phyloP scores from a whole-genome alignment of 2,888 invertebrate genomes.

The Orchesellides sinensis region DNA sequence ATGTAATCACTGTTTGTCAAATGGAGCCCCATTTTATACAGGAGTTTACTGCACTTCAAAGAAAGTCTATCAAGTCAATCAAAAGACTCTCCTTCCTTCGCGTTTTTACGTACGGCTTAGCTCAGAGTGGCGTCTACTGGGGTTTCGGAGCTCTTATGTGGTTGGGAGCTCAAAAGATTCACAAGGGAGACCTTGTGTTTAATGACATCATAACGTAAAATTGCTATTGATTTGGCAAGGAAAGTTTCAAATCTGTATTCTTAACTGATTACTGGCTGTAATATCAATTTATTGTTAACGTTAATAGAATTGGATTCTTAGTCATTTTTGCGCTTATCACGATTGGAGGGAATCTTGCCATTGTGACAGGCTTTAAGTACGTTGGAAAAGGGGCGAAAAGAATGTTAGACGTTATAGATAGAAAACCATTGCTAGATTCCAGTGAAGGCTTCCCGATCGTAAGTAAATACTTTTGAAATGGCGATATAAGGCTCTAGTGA shows the following conservation, averaged over 20 bases:
- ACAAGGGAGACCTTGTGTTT: not conserved
- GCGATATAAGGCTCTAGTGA: too few species aligned
- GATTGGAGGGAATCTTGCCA: slow-evolving; percentile 55
- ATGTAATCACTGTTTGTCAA: slow-evolving; percentile 53
- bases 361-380: slow-evolving; percentile 44
- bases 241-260: too few species aligned
- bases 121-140: slow-evolving; percentile 52
- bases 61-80: not conserved
- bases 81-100: slow-evolving; percentile 22
- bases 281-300: not conserved
- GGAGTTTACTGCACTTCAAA: slow-evolving; percentile 45
- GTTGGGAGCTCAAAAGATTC: slow-evolving; percentile 33
- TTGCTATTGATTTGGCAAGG: too few species aligned
- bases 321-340: slow-evolving; percentile 46
- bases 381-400: slow-evolving; percentile 29
- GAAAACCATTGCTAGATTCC: slow-evolving; percentile 11
- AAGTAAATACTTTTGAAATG: not conserved
- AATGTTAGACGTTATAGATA: slow-evolving; percentile 36
- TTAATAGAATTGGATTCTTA: slow-evolving; percentile 45
- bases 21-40: slow-evolving; percentile 59
- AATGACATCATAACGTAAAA: slow-evolving; percentile 33
- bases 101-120: slow-evolving; percentile 52
- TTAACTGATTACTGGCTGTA: not conserved
- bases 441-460: slow-evolving; percentile 35
- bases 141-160: slow-evolving; percentile 41